phyloP scores from a whole-genome alignment of 2,113 vertebrate species.

The Suncus etruscus region DNA sequence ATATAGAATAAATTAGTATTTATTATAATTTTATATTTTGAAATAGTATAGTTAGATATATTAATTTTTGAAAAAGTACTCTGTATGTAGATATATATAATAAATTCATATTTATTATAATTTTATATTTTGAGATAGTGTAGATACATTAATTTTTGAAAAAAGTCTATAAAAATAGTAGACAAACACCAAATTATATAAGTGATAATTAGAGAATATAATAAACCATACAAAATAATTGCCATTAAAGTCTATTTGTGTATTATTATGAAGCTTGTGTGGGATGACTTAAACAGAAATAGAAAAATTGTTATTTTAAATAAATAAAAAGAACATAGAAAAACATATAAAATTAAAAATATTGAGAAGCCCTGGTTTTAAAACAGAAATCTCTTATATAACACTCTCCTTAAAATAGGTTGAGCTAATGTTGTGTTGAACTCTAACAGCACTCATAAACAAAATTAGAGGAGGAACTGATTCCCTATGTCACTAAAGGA shows the following conservation, averaged over 20 bases:
- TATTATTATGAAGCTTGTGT: background rate
- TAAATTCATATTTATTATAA: background rate
- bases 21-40: conserved; percentile 31
- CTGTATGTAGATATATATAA: too few species aligned
- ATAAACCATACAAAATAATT: background rate
- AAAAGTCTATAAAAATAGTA: background rate
- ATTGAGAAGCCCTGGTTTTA: background rate
- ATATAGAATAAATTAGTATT: conserved; percentile 17
- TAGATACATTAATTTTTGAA: too few species aligned
- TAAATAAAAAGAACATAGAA: background rate
- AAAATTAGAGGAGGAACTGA: background rate
- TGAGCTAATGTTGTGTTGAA: background rate
- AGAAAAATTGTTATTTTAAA: background rate
- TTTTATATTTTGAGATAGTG: too few species aligned
- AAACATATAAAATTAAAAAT: background rate
- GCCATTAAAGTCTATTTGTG: background rate
- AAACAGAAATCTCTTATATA: background rate
- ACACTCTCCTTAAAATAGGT: background rate
- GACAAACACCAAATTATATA: conserved; percentile 5
- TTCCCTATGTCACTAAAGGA: background rate
- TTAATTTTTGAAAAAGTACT: background rate
- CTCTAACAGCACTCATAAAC: background rate
- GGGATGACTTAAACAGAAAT: conserved; percentile 13
- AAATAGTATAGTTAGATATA: background rate
- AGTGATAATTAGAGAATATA: background rate